Conservation (phyloP, 2,113 vertebrate species). For the Pycnonotus jocosus region DNA sequence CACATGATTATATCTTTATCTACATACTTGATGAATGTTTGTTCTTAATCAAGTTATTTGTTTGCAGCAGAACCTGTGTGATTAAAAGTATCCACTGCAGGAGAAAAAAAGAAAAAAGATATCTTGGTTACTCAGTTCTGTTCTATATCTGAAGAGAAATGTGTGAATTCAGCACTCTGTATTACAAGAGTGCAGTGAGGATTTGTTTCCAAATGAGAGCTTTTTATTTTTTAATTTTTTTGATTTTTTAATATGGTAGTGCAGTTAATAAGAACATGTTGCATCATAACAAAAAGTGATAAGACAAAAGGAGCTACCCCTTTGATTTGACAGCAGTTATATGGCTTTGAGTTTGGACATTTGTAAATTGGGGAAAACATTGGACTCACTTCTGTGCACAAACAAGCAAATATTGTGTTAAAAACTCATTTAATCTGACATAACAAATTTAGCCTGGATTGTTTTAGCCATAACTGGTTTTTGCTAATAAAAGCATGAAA, state of each 20-base stretch:
- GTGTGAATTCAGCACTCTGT: not conserved
- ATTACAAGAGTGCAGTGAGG: not conserved
- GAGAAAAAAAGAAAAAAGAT: not conserved
- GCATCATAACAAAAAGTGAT: not conserved
- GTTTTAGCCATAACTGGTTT: not conserved
- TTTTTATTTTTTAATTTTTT: no score
- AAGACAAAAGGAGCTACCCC: not conserved
- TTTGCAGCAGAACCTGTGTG: not conserved
- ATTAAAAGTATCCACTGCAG: not conserved
- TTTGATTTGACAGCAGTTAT: not conserved
- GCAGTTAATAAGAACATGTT: not conserved
- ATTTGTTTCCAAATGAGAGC: not conserved
- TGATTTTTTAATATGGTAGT: not conserved
- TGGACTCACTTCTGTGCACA: not conserved
- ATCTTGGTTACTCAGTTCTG: not conserved
- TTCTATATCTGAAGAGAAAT: not conserved
- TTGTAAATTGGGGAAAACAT: not conserved
- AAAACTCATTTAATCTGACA: slow-evolving; percentile 11
- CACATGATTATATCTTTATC: not conserved
- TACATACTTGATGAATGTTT: not conserved
- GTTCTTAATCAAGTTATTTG: not conserved
- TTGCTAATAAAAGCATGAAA: slow-evolving; percentile 51
- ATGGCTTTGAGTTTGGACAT: not conserved
- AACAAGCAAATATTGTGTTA: slow-evolving; percentile 1
- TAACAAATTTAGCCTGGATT: slow-evolving; percentile 11